phyloP scores from a whole-genome alignment of 2,888 invertebrate species.

The Torymus texanus region DNA sequence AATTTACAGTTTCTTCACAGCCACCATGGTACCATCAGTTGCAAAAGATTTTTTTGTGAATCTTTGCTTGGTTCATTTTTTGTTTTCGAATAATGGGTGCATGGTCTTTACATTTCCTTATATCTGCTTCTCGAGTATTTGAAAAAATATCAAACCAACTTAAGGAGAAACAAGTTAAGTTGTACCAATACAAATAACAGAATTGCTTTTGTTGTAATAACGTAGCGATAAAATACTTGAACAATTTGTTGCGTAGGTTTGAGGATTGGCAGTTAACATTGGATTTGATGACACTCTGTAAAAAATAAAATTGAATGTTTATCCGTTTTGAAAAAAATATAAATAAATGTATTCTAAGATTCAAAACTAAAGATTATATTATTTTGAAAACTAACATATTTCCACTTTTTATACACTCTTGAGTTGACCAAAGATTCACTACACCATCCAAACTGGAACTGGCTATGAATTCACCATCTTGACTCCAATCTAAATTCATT shows the following conservation, averaged over 20 bases:
- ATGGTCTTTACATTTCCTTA: slow-evolving; percentile 55
- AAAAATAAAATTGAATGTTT: slow-evolving; percentile 45
- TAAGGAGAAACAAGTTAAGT: slow-evolving; percentile 56
- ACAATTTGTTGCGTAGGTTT: slow-evolving; percentile 70
- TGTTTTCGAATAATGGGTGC: slow-evolving; percentile 54
- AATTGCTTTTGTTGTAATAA: slow-evolving; percentile 70
- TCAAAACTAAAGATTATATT: no score
- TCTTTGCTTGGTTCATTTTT: slow-evolving; percentile 50
- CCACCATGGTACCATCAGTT: slow-evolving; percentile 64
- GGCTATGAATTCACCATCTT: slow-evolving; percentile 72
- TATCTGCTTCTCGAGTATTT: slow-evolving; percentile 10
- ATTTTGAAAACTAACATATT: slow-evolving; percentile 62
- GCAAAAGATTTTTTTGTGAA: slow-evolving; percentile 55
- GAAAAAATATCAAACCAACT: background rate
- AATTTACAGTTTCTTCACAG: slow-evolving; percentile 62
- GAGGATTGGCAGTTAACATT: slow-evolving; percentile 63
- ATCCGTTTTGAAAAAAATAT: background rate
- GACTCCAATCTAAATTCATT: slow-evolving; percentile 74
- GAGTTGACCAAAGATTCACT: slow-evolving; percentile 71
- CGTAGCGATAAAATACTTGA: slow-evolving; percentile 72
- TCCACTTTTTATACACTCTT: slow-evolving; percentile 67
- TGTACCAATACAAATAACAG: slow-evolving; percentile 72
- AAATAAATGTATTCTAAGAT: slow-evolving; percentile 19
- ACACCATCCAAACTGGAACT: slow-evolving; percentile 72
- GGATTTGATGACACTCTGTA: slow-evolving; percentile 66